Base-by-base conservation (phyloP, 2,113 vertebrate genomes). In the Triplophysa tibetana region DNA sequence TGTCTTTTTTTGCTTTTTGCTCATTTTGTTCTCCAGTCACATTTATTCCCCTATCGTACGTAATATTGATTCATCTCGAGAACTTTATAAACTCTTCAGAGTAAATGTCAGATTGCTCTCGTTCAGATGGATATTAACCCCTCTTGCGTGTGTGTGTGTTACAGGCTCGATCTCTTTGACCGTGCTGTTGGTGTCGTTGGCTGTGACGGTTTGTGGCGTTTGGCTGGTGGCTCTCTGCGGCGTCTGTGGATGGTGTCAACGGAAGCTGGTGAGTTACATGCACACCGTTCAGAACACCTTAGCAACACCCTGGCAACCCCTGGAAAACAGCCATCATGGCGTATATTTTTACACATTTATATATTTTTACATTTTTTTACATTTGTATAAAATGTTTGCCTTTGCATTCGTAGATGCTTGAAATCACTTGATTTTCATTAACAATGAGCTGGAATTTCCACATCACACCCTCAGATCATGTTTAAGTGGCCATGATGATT, bases 171-270 rank as follows among this genome's bases (percentile, higher is more conserved):
- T 95, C 81, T 93, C 96, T 90, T 95, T 97, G 73, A 97, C 96
- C 86, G 96, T 97, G 89, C 91, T 98, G 91, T 94, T 99, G 90
- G 95, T 99, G 90, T 99, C 97, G 84, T 94, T 96, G 90, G 95
- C 96, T 91, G 93, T 98, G 92, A 96, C 96, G 90, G 92, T 99
- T 94, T 98, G 97, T 94, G 94, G 96, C 89, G 96, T 97, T 73
- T 95, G 95, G 93, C 96, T 97, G 87, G 94, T 98, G 89, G 94
- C 96, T 88, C 95, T 99, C 88, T 99, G 97, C 81, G 96, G 97
- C 86, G 94, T 99, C 92, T 99, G 97, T 89, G 95, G 97, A 90
- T 99, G 96, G 97, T 99, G 97, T 94, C 97, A 99, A 90, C 96
- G 96, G 89, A 98, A 96, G 92, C 91, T 98, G 96, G 97, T 99